A percentile compares a stretch with the other conserved stretches of the same genome.
These are phyloP conservation scores for Tangara arthus DNA, from an alignment of 2,797 vertebrate genomes.

Conservation along the genomic window DNA sequence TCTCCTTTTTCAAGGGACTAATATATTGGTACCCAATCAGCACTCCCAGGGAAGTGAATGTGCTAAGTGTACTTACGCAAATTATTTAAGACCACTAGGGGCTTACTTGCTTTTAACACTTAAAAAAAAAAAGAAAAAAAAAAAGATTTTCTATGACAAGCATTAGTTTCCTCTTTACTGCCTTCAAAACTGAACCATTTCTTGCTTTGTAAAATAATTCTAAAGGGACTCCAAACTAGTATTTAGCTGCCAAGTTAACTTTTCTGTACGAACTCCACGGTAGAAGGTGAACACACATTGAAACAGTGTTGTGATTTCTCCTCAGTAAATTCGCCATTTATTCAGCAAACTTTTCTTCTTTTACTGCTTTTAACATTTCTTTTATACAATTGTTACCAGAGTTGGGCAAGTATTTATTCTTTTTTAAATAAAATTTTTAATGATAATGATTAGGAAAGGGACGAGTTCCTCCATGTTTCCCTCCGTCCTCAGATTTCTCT, in stretches of 20 bases:
- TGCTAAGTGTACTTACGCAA: slow-evolving; percentile 64
- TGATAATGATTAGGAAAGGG: not conserved
- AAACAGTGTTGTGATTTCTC: not conserved
- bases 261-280: not conserved
- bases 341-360: not conserved
- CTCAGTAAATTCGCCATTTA: not conserved
- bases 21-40: slow-evolving; percentile 16
- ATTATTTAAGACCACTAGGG: slow-evolving; percentile 67
- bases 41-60: slow-evolving; percentile 35
- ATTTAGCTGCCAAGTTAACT: slow-evolving; percentile 41
- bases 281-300: not conserved
- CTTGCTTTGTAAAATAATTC: slow-evolving; percentile 45
- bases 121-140: not conserved
- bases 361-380: not conserved
- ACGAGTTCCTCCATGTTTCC: not conserved
- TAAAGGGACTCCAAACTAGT: slow-evolving; percentile 25
- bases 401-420: not conserved
- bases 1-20: not conserved
- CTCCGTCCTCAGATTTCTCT: not conserved
- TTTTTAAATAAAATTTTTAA: not conserved
- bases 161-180: slow-evolving; percentile 46
- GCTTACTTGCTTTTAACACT: slow-evolving; percentile 70
- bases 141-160: slow-evolving; percentile 9
- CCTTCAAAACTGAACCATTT: slow-evolving; percentile 2
- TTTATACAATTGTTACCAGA: not conserved